Percentiles rank a stretch among this genome's conserved stretches.
Conservation (phyloP, 1,140 invertebrate genomes). For the Leptinotarsa undecemlineata region DNA sequence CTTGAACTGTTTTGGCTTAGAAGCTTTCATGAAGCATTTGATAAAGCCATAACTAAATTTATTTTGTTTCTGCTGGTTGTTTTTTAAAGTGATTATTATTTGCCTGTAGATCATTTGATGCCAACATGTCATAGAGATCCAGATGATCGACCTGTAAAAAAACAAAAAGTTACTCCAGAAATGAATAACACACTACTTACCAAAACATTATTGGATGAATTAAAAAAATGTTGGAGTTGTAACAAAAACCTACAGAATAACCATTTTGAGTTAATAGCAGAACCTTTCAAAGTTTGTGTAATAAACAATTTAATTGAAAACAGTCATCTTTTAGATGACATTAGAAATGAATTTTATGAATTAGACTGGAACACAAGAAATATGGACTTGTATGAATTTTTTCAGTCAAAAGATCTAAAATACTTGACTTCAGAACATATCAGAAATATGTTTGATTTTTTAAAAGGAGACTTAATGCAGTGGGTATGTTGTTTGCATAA, state of each 20-base stretch:
- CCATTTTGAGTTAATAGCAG: constrained; percentile 53
- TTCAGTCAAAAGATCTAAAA: constrained; percentile 68
- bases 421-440: constrained; percentile 60
- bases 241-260: constrained; percentile 42
- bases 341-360: constrained; percentile 66
- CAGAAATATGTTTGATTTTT: constrained; percentile 59
- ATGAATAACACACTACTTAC: constrained; percentile 30
- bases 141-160: constrained; percentile 34
- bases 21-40: too few species aligned
- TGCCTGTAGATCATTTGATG: constrained; percentile 46
- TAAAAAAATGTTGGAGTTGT: constrained; percentile 53
- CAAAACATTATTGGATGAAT: constrained; percentile 43
- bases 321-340: constrained; percentile 60
- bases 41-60: too few species aligned
- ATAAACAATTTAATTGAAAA: constrained; percentile 64
- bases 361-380: constrained; percentile 66
- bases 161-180: constrained; percentile 36
- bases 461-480: constrained; percentile 61
- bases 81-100: too few species aligned
- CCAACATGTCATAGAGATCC: constrained; percentile 43
- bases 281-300: constrained; percentile 62
- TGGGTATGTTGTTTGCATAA: constrained; percentile 55
- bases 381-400: constrained; percentile 74
- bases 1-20: too few species aligned
- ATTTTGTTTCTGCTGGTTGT: too few species aligned